Percentiles rank a stretch among this genome's conserved stretches.
These are phyloP conservation scores for Drosophila melanosoma DNA, from an alignment of 2,888 invertebrate genomes.

Conservation along the genomic window DNA sequence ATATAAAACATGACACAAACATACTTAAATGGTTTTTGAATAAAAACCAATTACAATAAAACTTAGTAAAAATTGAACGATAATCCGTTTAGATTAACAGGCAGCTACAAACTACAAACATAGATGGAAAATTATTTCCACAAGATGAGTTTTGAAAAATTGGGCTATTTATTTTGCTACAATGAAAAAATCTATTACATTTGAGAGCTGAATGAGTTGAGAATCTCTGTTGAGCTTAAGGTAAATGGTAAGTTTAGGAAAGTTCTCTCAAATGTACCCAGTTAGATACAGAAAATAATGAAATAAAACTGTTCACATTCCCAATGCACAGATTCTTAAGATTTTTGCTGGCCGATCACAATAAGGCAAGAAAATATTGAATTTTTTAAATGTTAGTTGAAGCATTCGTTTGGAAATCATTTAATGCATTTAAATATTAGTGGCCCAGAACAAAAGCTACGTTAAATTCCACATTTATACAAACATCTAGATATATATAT, in stretches of 20 bases:
- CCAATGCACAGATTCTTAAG: conserved; percentile 2
- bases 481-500: neutral
- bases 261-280: conserved; percentile 1
- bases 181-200: conserved; percentile 17
- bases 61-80: conserved; percentile 29
- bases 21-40: conserved; percentile 29
- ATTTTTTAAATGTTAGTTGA: neutral
- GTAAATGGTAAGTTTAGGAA: conserved; percentile 35
- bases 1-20: conserved; percentile 39
- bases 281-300: neutral
- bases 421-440: conserved; percentile 11
- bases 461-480: neutral
- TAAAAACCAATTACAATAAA: conserved; percentile 18
- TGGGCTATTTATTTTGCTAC: neutral
- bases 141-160: conserved; percentile 1
- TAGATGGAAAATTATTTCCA: conserved; percentile 3
- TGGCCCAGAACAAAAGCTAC: neutral
- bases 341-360: neutral
- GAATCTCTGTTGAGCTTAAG: neutral
- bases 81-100: neutral
- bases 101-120: neutral
- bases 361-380: neutral
- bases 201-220: neutral
- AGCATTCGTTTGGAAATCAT: conserved; percentile 1
- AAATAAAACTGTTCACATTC: conserved; percentile 1